Evolutionary conservation across 35 echinoderm and acorn worm genomes (phyloP), one percentile per base, ranked within the genome.

Genomic region (Holothuria glaberrima): DNA sequence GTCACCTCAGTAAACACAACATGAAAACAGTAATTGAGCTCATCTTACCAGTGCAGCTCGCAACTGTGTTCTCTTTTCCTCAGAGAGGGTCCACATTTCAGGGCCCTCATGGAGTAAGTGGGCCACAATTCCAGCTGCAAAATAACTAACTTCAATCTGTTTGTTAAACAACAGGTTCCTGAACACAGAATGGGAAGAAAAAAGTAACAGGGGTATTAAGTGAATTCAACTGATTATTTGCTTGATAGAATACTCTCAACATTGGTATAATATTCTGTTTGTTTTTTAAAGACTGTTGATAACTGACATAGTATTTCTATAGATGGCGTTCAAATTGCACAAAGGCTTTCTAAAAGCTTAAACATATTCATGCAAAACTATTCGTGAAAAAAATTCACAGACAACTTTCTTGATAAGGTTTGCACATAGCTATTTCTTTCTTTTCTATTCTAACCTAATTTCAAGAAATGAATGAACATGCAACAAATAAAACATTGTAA

Each of bases 141-240:
- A 99, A 56, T 99, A 99, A 50, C 97, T 99, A 14, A 99, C 97
- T 86, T 99, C 97, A 77, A 99, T 93, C 89, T 99, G 97, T 17
- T 95, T 91, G 74, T 92, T 94, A 41, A 90, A 91, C 20, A 99
- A 62, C 35, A 99, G 66, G n/a, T 45, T 94, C 66, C 97, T 99
- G 71, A 46, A 58, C 86, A 61, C 5, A 33, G 28, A 32, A 17
- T 16, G 28, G 26, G 27, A 29, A 20, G 6, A 69, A 26, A 69
- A 20, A 69, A 69, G 6, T 29, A 21, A 69, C 31, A 33, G 0
- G 6, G 66, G 25, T 4, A 20, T 9, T 41, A 12, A 29, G 1
- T 33, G 66, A 65, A 65, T 65, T 65, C 12, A 21, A 65, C 20
- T 3, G 20, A 65, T n/a, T 21, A 29, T 65, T 65, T n/a, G n/a